These are phyloP conservation scores for Scelioninae gen. 1 DNA, from an alignment of 2,888 invertebrate species.

Conservation along the genomic window DNA sequence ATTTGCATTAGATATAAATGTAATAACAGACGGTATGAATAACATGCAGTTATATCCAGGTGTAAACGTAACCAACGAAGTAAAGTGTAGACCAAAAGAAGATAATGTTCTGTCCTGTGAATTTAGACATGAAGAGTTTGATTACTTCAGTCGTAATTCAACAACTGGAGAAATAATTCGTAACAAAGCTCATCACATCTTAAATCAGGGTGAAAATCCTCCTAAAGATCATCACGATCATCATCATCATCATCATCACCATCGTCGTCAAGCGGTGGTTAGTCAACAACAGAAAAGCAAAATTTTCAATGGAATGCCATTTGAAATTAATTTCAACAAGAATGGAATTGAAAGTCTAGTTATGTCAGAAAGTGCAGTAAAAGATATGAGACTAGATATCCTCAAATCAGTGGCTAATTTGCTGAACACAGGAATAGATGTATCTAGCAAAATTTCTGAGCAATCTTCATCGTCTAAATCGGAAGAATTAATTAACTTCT, in stretches of 20 bases:
- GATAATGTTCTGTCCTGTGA: conserved; percentile 7
- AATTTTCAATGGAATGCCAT: conserved; percentile 6
- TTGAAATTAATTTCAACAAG: conserved; percentile 1
- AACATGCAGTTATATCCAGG: not conserved
- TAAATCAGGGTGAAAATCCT: not conserved
- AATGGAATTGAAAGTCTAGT: conserved; percentile 11
- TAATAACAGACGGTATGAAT: not conserved
- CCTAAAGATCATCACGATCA: not conserved
- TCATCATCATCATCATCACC: not conserved
- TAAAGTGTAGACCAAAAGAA: conserved; percentile 27
- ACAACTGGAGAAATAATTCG: conserved; percentile 1
- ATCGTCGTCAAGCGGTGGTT: no score
- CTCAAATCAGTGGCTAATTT: conserved; percentile 18
- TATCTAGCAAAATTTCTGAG: not conserved
- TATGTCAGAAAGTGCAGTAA: not conserved
- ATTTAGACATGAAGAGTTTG: conserved; percentile 14
- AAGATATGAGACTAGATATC: not conserved
- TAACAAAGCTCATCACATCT: not conserved
- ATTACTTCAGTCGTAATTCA: not conserved
- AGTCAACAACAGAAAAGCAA: no score
- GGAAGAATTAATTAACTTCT: conserved; percentile 1
- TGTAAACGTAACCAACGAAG: conserved; percentile 6
- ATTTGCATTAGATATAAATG: conserved; percentile 5
- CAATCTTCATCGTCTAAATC: not conserved
- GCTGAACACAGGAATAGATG: conserved; percentile 10